Evolutionary conservation across 2,113 vertebrate genomes (phyloP), one percentile per base, ranked within the genome.

Genomic region (Takifugu flavidus): DNA sequence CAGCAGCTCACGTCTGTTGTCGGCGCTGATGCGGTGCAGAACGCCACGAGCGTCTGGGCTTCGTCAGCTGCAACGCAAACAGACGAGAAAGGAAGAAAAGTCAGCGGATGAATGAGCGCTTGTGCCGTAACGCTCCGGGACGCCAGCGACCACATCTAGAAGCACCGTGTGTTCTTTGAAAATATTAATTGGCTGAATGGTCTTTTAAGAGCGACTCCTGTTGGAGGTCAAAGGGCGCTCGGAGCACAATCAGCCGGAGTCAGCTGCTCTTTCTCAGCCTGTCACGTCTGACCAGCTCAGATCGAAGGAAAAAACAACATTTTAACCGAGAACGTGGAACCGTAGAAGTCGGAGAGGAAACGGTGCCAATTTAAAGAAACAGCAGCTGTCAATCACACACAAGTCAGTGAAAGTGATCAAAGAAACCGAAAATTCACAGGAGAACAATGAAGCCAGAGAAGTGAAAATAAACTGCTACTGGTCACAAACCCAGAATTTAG

Each of bases 1-100:
- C 20, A 20, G 95, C 20, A 94, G 93, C 78, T 95, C 96, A 84
- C 94, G 95, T 70, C 92, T 91, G 79, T 98, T 94, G 59, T 93
- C 95, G 91, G 95, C 93, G 82, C 91, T 97, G 88, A 98, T 95
- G 87, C 96, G 95, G 86, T 98, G 96, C 71, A 98, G 92, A 80
- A 98, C 91, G 82, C 94, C 91, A 96, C 92, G 70, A 95, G 89
- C 74, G 92, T 94, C 89, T 98, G 95, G 85, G 62, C 93, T 89
- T 98, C 95, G 72, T 96, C 96, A 83, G 91, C 95, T 97, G 86
- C 55, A 82, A 87, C 74, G 69, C 42, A 89, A 88, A 87, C 80
- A 87, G 28, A 67, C 47, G 14, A 57, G 44, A 55, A 45, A 1
- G 59, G 70, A 59, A 60, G 75, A 56, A 44, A 51, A 69, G 67